Evolutionary conservation across 2,113 vertebrate species (phyloP), one percentile per base, ranked within the genome.

Genomic region (Acinonyx jubatus): DNA sequence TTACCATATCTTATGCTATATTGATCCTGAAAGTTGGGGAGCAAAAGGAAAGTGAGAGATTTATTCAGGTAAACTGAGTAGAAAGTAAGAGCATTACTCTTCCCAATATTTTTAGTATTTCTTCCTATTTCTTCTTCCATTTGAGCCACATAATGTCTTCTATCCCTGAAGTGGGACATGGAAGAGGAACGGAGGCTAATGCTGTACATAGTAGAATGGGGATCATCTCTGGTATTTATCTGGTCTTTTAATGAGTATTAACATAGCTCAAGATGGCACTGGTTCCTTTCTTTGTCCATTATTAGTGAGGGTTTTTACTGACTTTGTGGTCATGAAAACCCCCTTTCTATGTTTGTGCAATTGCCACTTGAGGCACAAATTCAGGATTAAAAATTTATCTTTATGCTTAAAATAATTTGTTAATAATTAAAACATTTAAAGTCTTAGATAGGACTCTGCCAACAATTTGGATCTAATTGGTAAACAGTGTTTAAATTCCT

Each of bases 351-450:
- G 69, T 21, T 66, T 73, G 31, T 73, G 45, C 38, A 83, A n/a
- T 89, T 45, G 57, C 27, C 27, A 81, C 57, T 45, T 79, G 69
- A 78, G 6, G 63, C 14, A 79, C 66, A 91, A 41, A 68, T 63
- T 93, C n/a, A 80, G 15, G 41, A 78, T 93, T 71, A 71, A 88
- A 81, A 95, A 41, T 85, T 36, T 66, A 57, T 73, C 16, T 87
- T 88, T 92, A 84, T 95, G n/a, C 4, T 63, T 68, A 95, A 88
- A 71, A 57, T 69, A 71, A 15, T 25, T 63, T 89, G 33, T 69
- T 88, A 74, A 48, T 82, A 95, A 88, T 87, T 29, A 74, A 93
- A 91, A 31, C 76, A 90, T 65, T 83, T 95, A 41, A 97, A 66
- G 36, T 55, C 18, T 50, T 91, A 13, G 11, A 80, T 84, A 87